These are phyloP conservation scores for Nansenia antarctica DNA, from an alignment of 2,113 vertebrate genomes.

Conservation along the genomic window DNA sequence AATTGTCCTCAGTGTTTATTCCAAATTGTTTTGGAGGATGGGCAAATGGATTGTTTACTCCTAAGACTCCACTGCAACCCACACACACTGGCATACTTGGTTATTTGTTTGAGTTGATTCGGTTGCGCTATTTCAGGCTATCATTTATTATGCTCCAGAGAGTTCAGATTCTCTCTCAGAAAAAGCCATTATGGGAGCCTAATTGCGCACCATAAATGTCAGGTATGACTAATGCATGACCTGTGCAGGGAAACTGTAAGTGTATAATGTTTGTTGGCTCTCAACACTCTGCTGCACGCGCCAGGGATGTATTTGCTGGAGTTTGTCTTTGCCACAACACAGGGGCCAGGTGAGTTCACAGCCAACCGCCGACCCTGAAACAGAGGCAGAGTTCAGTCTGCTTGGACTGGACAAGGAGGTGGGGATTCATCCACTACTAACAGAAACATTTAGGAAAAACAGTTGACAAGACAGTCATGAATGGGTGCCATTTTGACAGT, in stretches of 20 bases:
- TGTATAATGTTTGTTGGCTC: slow-evolving; percentile 44
- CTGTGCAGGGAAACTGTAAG: slow-evolving; percentile 48
- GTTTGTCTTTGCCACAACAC: too few species aligned
- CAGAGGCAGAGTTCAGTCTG: too few species aligned
- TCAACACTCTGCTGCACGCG: too few species aligned
- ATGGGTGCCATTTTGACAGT: too few species aligned
- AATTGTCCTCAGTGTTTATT: slow-evolving; percentile 36
- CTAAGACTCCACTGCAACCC: slow-evolving; percentile 36
- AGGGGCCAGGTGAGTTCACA: too few species aligned
- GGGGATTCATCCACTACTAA: too few species aligned
- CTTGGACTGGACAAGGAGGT: too few species aligned
- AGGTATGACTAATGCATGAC: slow-evolving; percentile 68
- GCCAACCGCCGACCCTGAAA: too few species aligned
- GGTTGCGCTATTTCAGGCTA: slow-evolving; percentile 65
- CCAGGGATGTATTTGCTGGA: too few species aligned
- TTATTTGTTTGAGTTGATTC: slow-evolving; percentile 65
- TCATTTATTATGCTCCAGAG: too few species aligned
- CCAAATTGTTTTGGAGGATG: slow-evolving; percentile 19
- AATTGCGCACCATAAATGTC: slow-evolving; percentile 71
- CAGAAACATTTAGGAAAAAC: too few species aligned
- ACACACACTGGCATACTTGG: slow-evolving; percentile 40
- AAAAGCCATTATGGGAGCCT: slow-evolving; percentile 66
- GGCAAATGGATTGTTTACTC: slow-evolving; percentile 53
- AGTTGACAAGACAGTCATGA: too few species aligned
- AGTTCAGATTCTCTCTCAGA: slow-evolving; percentile 50